Base-by-base conservation (phyloP, 1,140 invertebrate species). In the Drosophila prosaltans region DNA sequence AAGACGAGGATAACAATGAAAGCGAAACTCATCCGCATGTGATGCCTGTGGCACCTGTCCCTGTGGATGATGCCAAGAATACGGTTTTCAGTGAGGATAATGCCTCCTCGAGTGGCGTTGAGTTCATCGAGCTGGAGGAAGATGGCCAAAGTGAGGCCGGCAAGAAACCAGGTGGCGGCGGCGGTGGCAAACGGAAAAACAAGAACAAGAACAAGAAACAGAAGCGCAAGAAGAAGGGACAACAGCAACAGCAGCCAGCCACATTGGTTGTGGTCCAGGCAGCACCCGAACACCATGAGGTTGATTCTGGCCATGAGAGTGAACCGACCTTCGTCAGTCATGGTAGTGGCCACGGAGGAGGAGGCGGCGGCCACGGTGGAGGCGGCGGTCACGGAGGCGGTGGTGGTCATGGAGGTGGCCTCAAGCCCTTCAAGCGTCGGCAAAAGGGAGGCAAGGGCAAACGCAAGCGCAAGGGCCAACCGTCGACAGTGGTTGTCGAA, bases 51-150 rank as follows among this genome's bases (percentile, higher is more conserved):
- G 30, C 24, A 2, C 61, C 59, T 8, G 32, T 36, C 3, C 32
- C 32, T 6, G 32, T 36, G 32, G 57, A 74, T 6, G 71, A 70
- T 69, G 73, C 66, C 8, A 84, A 84, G n/a, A 89, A 58, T 7
- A 72, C 85, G 0, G 66, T 61, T 0, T 65, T 76, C 8, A 72
- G 45, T 51, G 72, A 74, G 3, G 78, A 75, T 11, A 69, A 24
- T 26, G 45, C 69, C 63, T 54, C 59, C 3, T 82, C 83, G 6
- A 51, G 70, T 65, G 83, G 63, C 24, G 80, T 77, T 2, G 90
- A 91, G 60, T 91, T 91, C 51, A 89, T 91, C 3, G 90, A 91
- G 39, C 82, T 91, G n/a, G 64, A 82, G 58, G 86, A 90, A 2
- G 32, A 36, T 36, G 78, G 66, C 0, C 68, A 80, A 0, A 69